Conservation (phyloP, 2,113 vertebrate genomes). For the Lipotes vexillifer region DNA sequence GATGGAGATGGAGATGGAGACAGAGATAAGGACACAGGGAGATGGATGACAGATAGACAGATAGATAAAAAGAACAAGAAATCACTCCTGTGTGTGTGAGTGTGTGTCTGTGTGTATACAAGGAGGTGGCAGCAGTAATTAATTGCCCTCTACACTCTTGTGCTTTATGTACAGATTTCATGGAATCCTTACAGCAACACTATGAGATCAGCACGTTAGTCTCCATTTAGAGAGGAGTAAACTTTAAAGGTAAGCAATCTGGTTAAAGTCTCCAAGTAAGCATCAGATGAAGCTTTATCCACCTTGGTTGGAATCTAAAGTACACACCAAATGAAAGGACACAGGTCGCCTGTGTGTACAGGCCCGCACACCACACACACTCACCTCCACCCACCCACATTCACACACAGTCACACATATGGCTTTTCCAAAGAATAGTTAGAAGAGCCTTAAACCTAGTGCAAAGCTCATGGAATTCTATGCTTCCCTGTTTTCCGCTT, state of each 20-base stretch:
- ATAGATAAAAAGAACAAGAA: neutral
- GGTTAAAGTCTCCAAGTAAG: neutral
- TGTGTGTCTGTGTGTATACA: neutral
- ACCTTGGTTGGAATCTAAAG: neutral
- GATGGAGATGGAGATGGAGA: neutral
- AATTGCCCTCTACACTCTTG: neutral
- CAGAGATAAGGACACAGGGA: neutral
- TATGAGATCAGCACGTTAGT: neutral
- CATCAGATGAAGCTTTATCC: neutral
- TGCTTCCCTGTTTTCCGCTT: neutral
- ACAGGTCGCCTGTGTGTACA: neutral
- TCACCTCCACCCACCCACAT: neutral
- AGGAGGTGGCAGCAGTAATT: neutral
- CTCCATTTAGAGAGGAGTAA: neutral
- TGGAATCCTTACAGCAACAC: neutral
- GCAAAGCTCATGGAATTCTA: too few species aligned
- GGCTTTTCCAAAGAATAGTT: neutral
- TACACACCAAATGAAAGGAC: too few species aligned
- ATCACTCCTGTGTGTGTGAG: too few species aligned
- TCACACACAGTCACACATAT: neutral
- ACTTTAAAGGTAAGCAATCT: neutral
- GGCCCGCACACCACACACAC: neutral
- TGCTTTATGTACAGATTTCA: neutral
- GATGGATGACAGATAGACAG: neutral
- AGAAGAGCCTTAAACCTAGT: too few species aligned